These are phyloP conservation scores for Diphyllodes magnificus DNA, from an alignment of 2,113 vertebrate genomes.

Conservation along the genomic window DNA sequence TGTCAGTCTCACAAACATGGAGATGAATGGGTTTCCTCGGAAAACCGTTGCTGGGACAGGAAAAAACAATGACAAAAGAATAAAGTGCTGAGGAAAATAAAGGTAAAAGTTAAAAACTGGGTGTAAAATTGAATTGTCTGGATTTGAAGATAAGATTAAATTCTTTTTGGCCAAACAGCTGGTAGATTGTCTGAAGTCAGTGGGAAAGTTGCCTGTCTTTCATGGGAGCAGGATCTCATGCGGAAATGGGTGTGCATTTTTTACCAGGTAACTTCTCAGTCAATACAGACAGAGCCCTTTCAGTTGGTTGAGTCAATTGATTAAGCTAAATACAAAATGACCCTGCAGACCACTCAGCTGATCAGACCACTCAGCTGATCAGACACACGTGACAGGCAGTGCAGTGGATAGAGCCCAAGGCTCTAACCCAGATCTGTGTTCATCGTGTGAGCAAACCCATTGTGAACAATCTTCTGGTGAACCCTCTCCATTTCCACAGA, in stretches of 20 bases:
- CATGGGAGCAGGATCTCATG: not conserved
- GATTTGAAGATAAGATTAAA: not conserved
- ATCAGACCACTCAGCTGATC: not conserved
- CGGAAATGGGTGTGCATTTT: not conserved
- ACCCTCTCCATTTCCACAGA: not conserved
- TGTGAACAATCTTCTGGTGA: not conserved
- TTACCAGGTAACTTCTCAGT: not conserved
- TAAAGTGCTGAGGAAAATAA: not conserved
- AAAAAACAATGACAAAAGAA: not conserved
- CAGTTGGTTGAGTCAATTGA: not conserved
- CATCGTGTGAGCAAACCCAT: not conserved
- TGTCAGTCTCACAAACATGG: not conserved
- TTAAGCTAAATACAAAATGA: not conserved
- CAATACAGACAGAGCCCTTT: not conserved
- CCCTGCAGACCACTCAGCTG: not conserved
- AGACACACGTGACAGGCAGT: too few species aligned
- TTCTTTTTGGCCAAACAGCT: not conserved
- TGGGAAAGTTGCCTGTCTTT: not conserved
- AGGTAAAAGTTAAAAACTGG: not conserved
- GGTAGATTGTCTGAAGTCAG: not conserved
- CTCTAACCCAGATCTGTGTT: not conserved
- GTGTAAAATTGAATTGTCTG: not conserved
- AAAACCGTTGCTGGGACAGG: not conserved
- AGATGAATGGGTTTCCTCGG: slow-evolving; percentile 2
- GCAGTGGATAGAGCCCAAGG: not conserved